Conservation (phyloP, 1,140 invertebrate genomes). For the Monochamus saltuarius region DNA sequence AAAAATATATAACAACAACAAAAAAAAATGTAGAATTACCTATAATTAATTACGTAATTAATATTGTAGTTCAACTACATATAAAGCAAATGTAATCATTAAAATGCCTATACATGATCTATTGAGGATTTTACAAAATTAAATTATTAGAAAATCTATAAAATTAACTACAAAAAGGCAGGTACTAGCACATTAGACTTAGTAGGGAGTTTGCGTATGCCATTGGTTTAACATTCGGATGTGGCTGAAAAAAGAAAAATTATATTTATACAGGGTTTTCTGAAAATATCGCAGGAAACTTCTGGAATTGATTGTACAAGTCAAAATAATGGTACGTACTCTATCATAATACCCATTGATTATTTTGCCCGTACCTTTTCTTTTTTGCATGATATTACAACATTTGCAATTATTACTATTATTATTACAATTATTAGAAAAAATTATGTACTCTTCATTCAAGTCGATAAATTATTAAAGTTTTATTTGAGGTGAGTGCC, state of each 20-base stretch:
- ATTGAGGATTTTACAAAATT: neutral
- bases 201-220: conserved; percentile 82
- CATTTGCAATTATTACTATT: too few species aligned
- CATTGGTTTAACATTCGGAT: conserved; percentile 97
- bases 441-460: too few species aligned
- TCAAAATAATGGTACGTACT: too few species aligned
- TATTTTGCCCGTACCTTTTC: too few species aligned
- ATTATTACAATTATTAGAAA: too few species aligned
- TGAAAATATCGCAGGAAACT: too few species aligned
- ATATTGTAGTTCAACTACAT: conserved; percentile 13
- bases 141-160: conserved; percentile 16
- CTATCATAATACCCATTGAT: too few species aligned
- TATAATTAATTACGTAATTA: conserved; percentile 14
- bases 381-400: too few species aligned
- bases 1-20: neutral
- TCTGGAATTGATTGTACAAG: too few species aligned
- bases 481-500: too few species aligned
- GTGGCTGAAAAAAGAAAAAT: conserved; percentile 72
- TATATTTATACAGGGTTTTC: conserved; percentile 17
- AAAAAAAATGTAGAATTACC: conserved; percentile 9
- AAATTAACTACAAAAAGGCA: conserved; percentile 41
- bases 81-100: conserved; percentile 12
- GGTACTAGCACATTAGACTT: conserved; percentile 62
- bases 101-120: conserved; percentile 10
- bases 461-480: too few species aligned